Evolutionary conservation across 1,140 invertebrate species (phyloP), one percentile per base, ranked within the genome.

Genomic region (Anoplophora glabripennis): DNA sequence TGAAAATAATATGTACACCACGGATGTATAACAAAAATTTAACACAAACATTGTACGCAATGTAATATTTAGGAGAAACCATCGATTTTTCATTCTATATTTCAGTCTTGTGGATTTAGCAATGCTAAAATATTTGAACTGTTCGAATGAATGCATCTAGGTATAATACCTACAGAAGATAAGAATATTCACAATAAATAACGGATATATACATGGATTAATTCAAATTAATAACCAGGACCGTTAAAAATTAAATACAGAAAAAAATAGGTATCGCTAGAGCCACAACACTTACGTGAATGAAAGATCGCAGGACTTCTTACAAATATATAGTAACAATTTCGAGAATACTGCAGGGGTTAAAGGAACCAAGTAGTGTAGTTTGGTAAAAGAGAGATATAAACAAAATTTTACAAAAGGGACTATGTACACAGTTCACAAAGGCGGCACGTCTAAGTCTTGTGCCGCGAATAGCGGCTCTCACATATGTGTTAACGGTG

Each of bases 401-500:
- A 1, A 38, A 38, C 36, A 38, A 10, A 38, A 38, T 38, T 10
- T 38, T 1, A 10, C 9, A 38, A 38, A 38, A 10, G 17, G 41
- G 12, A 8, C 17, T 44, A 44, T 44, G 41, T 44, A 44, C 41
- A 44, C 41, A 59, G 44, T 73, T 75, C 66, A 74, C 65, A 75
- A 63, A 7, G 69, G 72, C 72, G 73, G 69, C 73, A 74, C 70
- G 46, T 76, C 73, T 17, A 76, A 49, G 53, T 75, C 73, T 18
- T 67, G 72, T 34, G 72, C 70, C 72, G 66, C 69, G 53, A 75
- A 75, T 11, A 74, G 70, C 64, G 74, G 72, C 67, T 80, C 84
- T 89, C 86, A 91, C 88, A 91, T 90, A 66, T 90, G 88, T 63
- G 87, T 81, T 54, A 90, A 76, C 3, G 87, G 86, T 61, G 89